These are phyloP conservation scores for Xenentodon cancila DNA, from an alignment of 2,797 vertebrate genomes.

Conservation along the genomic window DNA sequence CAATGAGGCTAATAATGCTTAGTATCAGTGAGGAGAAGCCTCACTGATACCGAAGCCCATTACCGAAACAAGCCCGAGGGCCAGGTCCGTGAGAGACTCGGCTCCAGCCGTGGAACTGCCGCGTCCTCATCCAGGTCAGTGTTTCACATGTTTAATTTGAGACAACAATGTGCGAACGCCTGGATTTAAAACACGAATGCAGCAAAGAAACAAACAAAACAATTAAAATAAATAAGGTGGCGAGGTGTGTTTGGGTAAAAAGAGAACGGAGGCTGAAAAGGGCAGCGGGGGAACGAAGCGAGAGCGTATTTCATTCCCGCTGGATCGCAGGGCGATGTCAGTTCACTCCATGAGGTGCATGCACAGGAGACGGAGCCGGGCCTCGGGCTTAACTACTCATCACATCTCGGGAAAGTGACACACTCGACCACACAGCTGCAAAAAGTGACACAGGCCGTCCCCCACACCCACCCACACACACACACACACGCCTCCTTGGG, in stretches of 20 bases:
- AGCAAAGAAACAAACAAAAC: slow-evolving; percentile 6
- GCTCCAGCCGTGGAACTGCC: slow-evolving; percentile 8
- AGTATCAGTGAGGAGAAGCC: slow-evolving; percentile 1
- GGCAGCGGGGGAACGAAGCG: slow-evolving; percentile 1
- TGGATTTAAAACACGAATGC: slow-evolving; percentile 10
- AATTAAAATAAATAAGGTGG: neutral
- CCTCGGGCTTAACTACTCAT: slow-evolving; percentile 19
- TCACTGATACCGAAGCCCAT: too few species aligned
- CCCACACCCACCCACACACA: neutral
- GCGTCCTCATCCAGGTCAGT: slow-evolving; percentile 49
- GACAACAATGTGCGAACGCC: neutral
- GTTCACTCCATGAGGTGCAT: slow-evolving; percentile 21
- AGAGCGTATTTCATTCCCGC: neutral
- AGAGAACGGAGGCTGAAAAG: slow-evolving; percentile 1
- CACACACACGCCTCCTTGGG: slow-evolving; percentile 15
- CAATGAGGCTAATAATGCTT: neutral
- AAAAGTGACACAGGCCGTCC: slow-evolving; percentile 13
- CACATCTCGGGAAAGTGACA: slow-evolving; percentile 20
- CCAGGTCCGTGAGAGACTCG: slow-evolving; percentile 1
- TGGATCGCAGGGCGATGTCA: slow-evolving; percentile 13
- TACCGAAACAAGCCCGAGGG: slow-evolving; percentile 7
- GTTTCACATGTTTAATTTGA: slow-evolving; percentile 39
- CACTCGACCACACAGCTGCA: slow-evolving; percentile 5
- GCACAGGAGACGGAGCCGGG: slow-evolving; percentile 6
- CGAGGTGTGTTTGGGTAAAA: neutral